Evolutionary conservation across 2,888 invertebrate genomes (phyloP), one percentile per base, ranked within the genome.

Genomic region (Mesochorus sp.): DNA sequence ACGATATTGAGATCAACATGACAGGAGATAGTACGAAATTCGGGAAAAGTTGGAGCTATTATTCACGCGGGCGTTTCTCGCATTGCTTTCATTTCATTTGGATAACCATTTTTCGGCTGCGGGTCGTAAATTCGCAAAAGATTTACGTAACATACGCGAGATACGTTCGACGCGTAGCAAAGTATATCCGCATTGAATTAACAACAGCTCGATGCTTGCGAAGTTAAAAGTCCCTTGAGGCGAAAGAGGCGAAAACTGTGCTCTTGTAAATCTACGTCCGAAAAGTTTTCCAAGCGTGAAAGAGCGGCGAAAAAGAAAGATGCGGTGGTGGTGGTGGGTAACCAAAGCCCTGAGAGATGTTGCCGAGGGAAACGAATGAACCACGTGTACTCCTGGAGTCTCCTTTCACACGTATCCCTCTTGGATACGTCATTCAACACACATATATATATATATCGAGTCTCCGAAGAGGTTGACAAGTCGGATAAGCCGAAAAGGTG

Each of bases 401-500:
- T 44, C 21, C 66, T 26, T 28, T 53, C 28, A 28, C 66, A 42
- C 51, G 6, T 44, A 42, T 21, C 34, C 12, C 47, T 24, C 47
- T 62, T 55, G 19, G 14, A 51, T 34, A 61, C 31, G 72, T 55
- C 61, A 66, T 72, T 59, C 31, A 53, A 72, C n/a, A n/a, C n/a
- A n/a, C n/a, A n/a, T n/a, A n/a, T n/a, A n/a, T n/a, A n/a, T 67
- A 61, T 68, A 34, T 39, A 26, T 47, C 19, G 21, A 55, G 31
- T 31, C 47, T 17, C 47, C 39, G 28, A 55, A 49, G 55, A 67
- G 77, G 77, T 77, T 77, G 73, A 77, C 76, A 77, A 77, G 67
- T 68, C 77, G 73, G 77, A 77, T 77, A 77, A 77, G 77, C 77
- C 68, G 73, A 73, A 73, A 73, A 77, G 73, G 77, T 68, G 62